A percentile compares a stretch with the other conserved stretches of the same genome.
phyloP scores from a whole-genome alignment of 2,888 invertebrate genomes.

The Gari tellinella region DNA sequence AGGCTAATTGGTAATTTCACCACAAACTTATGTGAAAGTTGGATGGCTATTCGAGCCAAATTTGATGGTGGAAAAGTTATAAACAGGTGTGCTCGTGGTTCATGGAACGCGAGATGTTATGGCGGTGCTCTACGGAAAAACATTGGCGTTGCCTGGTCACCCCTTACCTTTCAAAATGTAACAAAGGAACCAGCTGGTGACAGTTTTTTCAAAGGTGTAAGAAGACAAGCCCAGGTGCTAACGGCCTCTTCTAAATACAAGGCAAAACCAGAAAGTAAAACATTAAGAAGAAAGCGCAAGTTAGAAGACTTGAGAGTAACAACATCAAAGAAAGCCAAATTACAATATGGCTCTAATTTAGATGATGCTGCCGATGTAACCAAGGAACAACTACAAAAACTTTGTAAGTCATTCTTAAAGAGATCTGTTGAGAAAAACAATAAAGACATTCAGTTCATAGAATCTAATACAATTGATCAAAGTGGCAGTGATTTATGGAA shows the following conservation, averaged over 20 bases:
- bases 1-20: too few relatives aligned
- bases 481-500: constrained; percentile 23
- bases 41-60: constrained; percentile 41
- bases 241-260: constrained; percentile 2
- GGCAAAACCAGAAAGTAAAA: constrained; percentile 11
- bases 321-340: constrained; percentile 21
- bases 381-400: neutral
- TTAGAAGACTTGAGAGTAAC: neutral
- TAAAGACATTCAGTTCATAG: constrained; percentile 9
- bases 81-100: constrained; percentile 34
- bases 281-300: constrained; percentile 20
- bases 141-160: constrained; percentile 32
- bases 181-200: neutral
- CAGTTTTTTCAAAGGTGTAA: neutral
- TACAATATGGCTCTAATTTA: constrained; percentile 14
- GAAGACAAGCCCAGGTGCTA: neutral
- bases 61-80: constrained; percentile 57
- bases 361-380: constrained; percentile 20
- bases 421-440: constrained; percentile 2
- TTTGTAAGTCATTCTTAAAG: neutral
- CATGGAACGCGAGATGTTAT: constrained; percentile 43
- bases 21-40: too few relatives aligned
- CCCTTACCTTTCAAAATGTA: constrained; percentile 1
- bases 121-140: constrained; percentile 36
- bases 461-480: constrained; percentile 19